These are phyloP conservation scores for Omphaloscelis lunosa DNA, from an alignment of 2,888 invertebrate species.

Conservation along the genomic window DNA sequence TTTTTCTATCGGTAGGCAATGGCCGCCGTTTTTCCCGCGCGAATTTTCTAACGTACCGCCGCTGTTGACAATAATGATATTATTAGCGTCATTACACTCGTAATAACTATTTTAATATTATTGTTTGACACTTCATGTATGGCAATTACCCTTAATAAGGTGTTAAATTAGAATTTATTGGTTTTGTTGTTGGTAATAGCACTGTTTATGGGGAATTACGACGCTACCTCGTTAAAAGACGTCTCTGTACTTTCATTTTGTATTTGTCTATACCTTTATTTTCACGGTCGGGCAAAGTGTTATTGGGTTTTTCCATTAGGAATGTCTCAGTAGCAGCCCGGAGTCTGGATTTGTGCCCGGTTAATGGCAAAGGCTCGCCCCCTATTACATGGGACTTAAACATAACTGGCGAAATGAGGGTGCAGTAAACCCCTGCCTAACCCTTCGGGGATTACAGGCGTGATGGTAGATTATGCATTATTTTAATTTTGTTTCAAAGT, in stretches of 20 bases:
- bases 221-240: neutral
- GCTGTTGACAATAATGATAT: constrained; percentile 58
- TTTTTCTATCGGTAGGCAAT: constrained; percentile 63
- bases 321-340: neutral
- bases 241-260: constrained; percentile 5
- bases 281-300: neutral
- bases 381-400: neutral
- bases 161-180: constrained; percentile 36
- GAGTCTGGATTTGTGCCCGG: neutral
- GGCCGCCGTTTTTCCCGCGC: constrained; percentile 60
- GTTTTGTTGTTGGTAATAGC: neutral
- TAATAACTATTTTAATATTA: constrained; percentile 43
- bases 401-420: neutral
- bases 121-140: constrained; percentile 27
- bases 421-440: neutral
- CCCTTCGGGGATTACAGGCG: neutral
- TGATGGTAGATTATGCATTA: neutral
- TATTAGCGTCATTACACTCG: constrained; percentile 47
- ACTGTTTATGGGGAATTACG: constrained; percentile 3
- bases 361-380: neutral
- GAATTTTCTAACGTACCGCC: constrained; percentile 62
- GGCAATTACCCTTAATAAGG: constrained; percentile 48
- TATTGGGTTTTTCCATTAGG: no score
- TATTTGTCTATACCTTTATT: neutral
- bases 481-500: neutral